These are phyloP conservation scores for Drosophila dives DNA, from an alignment of 2,888 invertebrate genomes.

Conservation along the genomic window DNA sequence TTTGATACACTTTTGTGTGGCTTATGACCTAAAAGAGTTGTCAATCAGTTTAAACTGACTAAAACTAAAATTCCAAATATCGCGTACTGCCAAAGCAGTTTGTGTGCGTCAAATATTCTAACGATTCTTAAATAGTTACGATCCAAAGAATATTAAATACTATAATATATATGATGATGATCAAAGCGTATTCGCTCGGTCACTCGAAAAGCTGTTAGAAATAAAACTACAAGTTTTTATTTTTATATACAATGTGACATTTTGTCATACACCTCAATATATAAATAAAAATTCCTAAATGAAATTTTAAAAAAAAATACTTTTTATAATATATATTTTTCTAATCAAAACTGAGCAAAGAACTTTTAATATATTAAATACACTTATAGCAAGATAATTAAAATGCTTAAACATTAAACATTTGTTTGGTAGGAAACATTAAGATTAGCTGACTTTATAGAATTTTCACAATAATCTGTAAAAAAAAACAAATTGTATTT, in stretches of 20 bases:
- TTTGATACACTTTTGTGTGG: constrained; percentile 18
- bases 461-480: constrained; percentile 25
- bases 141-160: constrained; percentile 56
- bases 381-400: constrained; percentile 25
- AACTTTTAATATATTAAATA: constrained; percentile 32
- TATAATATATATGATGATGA: constrained; percentile 25
- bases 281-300: constrained; percentile 3
- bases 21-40: constrained; percentile 11
- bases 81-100: constrained; percentile 55
- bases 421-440: constrained; percentile 6
- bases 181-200: constrained; percentile 56
- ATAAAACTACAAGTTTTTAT: constrained; percentile 58
- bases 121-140: constrained; percentile 43
- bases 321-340: constrained; percentile 58
- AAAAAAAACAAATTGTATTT: constrained; percentile 33
- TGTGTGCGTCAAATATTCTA: constrained; percentile 38
- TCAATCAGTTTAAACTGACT: constrained; percentile 13
- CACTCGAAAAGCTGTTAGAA: constrained; percentile 33
- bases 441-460: constrained; percentile 11
- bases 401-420: constrained; percentile 18
- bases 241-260: constrained; percentile 58
- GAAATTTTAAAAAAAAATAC: constrained; percentile 12
- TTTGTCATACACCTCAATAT: constrained; percentile 43
- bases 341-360: constrained; percentile 29
- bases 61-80: constrained; percentile 28